These are phyloP conservation scores for Cyprinus carpio DNA, from an alignment of 2,113 vertebrate genomes.

Conservation along the genomic window DNA sequence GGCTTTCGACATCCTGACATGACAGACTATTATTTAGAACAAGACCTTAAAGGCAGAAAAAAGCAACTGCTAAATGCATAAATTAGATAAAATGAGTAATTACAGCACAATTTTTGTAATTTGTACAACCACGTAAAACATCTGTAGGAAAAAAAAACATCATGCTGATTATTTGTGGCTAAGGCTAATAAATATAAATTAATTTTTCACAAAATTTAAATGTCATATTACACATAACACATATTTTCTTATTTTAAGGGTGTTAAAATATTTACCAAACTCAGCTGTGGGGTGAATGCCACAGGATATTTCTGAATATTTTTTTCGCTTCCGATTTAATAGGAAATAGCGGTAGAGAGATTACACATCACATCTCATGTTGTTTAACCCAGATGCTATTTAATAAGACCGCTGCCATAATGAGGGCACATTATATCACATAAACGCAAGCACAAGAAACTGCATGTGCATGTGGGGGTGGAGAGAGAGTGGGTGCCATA, in stretches of 20 bases:
- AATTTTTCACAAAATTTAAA: neutral
- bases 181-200: neutral
- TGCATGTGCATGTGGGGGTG: neutral
- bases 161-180: neutral
- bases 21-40: neutral
- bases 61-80: neutral
- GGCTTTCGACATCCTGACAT: neutral
- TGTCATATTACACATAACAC: neutral
- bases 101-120: too few species aligned
- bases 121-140: neutral
- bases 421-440: constrained; percentile 9
- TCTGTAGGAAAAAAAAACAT: neutral
- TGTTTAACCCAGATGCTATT: constrained; percentile 27
- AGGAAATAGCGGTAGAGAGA: neutral
- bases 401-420: constrained; percentile 1
- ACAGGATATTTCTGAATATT: neutral
- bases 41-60: neutral
- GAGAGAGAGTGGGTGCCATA: constrained; percentile 1
- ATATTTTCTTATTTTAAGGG: neutral
- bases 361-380: neutral
- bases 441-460: neutral
- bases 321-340: neutral
- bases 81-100: neutral
- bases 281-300: neutral
- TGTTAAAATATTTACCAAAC: neutral